A percentile compares a stretch with the other conserved stretches of the same genome.
phyloP scores from a whole-genome alignment of 2,888 invertebrate genomes.

The Caenorhabditis japonica region DNA sequence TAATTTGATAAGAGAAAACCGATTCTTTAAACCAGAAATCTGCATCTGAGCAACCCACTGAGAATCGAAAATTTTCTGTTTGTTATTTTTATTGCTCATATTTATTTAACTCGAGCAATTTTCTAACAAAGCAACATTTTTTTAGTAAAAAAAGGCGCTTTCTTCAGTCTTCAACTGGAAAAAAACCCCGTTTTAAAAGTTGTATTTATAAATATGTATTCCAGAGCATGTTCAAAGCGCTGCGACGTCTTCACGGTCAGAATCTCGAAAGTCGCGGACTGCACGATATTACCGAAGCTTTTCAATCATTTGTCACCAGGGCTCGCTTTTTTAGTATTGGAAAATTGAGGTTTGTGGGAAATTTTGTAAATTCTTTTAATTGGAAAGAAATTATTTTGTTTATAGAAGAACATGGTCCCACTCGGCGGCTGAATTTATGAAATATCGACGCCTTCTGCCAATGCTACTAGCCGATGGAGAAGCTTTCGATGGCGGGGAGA shows the following conservation, averaged over 20 bases:
- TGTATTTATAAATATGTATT: neutral
- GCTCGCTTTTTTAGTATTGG: constrained; percentile 76
- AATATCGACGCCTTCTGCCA: constrained; percentile 76
- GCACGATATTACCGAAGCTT: constrained; percentile 77
- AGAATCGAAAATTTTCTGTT: neutral
- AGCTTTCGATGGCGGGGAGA: constrained; percentile 59
- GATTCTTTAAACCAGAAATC: neutral
- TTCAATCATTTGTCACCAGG: constrained; percentile 76
- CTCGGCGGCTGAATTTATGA: constrained; percentile 77
- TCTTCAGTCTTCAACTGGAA: neutral
- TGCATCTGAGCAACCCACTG: neutral
- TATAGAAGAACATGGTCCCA: constrained; percentile 77
- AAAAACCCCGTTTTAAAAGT: neutral
- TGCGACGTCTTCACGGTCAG: constrained; percentile 76
- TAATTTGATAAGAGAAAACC: constrained; percentile 47
- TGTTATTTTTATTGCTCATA: neutral
- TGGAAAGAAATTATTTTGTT: neutral
- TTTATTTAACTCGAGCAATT: neutral
- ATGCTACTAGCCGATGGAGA: constrained; percentile 76
- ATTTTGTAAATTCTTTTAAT: neutral
- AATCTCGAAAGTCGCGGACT: constrained; percentile 76
- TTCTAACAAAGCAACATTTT: too few species aligned
- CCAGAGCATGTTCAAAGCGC: constrained; percentile 73
- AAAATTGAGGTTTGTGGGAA: constrained; percentile 66
- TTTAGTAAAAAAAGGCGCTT: neutral